Evolutionary conservation across 2,113 vertebrate genomes (phyloP).

Genomic region (Seriola rivoliana): DNA sequence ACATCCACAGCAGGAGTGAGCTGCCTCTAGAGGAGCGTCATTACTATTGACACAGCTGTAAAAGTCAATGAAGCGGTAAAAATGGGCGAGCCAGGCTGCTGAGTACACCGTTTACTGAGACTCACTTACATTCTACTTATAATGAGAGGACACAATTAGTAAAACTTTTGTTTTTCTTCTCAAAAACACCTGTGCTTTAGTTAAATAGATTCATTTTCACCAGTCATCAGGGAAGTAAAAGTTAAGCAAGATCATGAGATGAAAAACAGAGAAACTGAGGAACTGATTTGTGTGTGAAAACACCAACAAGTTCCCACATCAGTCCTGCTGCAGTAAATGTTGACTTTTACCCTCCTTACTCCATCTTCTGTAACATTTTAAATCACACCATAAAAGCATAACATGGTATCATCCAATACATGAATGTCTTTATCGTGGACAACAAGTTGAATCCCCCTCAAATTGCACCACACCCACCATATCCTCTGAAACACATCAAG

Average conservation of each 20-base stretch:
- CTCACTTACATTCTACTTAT: not conserved
- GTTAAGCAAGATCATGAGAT: no score
- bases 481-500: not conserved
- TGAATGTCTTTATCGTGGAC: no score
- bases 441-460: no score
- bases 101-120: not conserved
- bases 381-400: no score
- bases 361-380: no score
- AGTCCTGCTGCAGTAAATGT: no score
- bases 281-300: no score
- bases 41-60: conserved; percentile 18
- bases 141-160: not conserved
- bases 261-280: no score
- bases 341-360: no score
- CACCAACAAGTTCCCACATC: not conserved
- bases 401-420: no score
- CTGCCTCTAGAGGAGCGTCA: not conserved
- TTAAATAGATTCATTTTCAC: not conserved
- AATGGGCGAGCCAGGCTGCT: conserved; percentile 8
- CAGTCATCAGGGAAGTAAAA: no score
- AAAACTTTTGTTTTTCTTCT: no score
- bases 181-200: not conserved
- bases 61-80: conserved; percentile 22
- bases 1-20: not conserved
- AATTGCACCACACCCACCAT: not conserved